These are phyloP conservation scores for Lycaena phlaeas DNA, from an alignment of 2,888 invertebrate genomes.

Conservation along the genomic window DNA sequence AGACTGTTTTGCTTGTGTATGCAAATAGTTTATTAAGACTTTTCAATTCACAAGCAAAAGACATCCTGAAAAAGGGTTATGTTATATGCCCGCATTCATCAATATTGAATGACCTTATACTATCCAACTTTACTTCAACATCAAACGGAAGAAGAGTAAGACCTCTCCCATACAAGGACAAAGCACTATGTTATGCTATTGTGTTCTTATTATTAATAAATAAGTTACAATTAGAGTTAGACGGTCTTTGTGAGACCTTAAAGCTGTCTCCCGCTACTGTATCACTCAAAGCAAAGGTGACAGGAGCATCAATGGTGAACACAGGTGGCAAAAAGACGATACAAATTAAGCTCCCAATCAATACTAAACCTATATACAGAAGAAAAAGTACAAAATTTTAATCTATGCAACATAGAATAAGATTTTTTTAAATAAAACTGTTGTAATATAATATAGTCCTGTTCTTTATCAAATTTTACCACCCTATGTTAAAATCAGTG, in stretches of 20 bases:
- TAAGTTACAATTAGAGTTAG: conserved; percentile 43
- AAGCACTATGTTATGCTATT: conserved; percentile 45
- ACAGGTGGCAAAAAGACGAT: conserved; percentile 34
- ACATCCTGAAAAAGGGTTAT: conserved; percentile 38
- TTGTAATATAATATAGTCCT: neutral
- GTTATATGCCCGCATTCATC: conserved; percentile 32
- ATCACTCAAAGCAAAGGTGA: conserved; percentile 35
- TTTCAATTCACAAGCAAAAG: conserved; percentile 27
- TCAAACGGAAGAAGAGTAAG: conserved; percentile 32
- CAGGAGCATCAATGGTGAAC: conserved; percentile 36
- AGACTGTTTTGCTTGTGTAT: conserved; percentile 40
- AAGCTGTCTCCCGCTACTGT: conserved; percentile 37
- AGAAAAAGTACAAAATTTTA: conserved; percentile 10
- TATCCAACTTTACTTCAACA: conserved; percentile 35
- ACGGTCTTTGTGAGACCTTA: conserved; percentile 33
- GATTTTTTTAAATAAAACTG: neutral
- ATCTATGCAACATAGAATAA: too few relatives aligned
- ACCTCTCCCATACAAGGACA: conserved; percentile 46
- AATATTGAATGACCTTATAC: conserved; percentile 41
- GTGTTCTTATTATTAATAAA: conserved; percentile 49
- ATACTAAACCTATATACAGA: conserved; percentile 5
- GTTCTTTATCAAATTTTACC: neutral
- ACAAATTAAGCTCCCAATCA: conserved; percentile 8
- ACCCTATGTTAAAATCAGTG: too few relatives aligned
- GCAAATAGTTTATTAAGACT: conserved; percentile 38